phyloP scores from a whole-genome alignment of 1,140 invertebrate genomes.

The Drosophila micromelanica region DNA sequence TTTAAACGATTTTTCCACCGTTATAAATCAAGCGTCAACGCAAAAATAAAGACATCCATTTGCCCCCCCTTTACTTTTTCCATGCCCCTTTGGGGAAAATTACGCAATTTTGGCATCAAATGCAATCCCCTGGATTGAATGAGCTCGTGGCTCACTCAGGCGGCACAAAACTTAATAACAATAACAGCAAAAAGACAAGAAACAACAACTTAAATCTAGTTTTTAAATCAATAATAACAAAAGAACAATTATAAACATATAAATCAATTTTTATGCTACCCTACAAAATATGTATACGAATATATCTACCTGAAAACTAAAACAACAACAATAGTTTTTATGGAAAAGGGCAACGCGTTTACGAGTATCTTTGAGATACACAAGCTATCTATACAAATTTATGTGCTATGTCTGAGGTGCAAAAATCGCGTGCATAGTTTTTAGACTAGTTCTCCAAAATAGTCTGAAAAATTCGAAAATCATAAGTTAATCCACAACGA shows the following conservation, averaged over 20 bases:
- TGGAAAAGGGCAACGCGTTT: constrained; percentile 1
- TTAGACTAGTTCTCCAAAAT: constrained; percentile 11
- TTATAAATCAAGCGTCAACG: constrained; percentile 75
- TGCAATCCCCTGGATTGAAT: constrained; percentile 38
- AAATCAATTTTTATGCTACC: constrained; percentile 36
- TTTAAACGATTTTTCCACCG: constrained; percentile 76
- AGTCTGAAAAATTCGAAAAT: neutral
- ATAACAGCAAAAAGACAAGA: constrained; percentile 29
- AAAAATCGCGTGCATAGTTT: constrained; percentile 22
- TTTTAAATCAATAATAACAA: constrained; percentile 23
- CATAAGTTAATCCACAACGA: neutral
- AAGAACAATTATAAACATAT: constrained; percentile 60
- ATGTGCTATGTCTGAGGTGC: constrained; percentile 22
- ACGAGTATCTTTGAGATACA: constrained; percentile 1
- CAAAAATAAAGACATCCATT: constrained; percentile 65
- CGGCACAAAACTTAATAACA: constrained; percentile 56
- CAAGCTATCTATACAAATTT: constrained; percentile 22
- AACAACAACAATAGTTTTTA: constrained; percentile 24
- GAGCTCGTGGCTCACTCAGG: constrained; percentile 47
- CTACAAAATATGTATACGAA: constrained; percentile 25
- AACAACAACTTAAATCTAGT: constrained; percentile 19
- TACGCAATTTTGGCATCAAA: constrained; percentile 61
- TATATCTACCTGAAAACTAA: neutral
- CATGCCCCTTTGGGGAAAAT: constrained; percentile 9
- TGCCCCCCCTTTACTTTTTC: neutral